phyloP scores from a whole-genome alignment of 2,797 vertebrate genomes.

The Muraenolepis orangiensis region DNA sequence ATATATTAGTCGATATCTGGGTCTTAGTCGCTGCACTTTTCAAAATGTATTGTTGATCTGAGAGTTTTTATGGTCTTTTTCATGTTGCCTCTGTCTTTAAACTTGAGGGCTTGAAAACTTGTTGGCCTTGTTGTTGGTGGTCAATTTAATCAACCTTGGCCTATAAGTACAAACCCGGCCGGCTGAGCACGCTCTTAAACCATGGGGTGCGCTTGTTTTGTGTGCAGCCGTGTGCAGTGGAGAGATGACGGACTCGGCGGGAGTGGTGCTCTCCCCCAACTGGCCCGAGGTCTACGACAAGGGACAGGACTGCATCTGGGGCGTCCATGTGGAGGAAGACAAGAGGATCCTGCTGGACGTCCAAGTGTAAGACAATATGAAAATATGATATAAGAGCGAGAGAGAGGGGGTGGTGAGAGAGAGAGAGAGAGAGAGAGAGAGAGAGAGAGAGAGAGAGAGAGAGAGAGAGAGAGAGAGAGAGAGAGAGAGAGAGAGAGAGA shows the following conservation, averaged over 20 bases:
- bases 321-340: constrained; percentile 94
- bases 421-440: no score
- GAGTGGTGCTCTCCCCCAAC: constrained; percentile 95
- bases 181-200: no score
- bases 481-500: no score
- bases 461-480: not conserved
- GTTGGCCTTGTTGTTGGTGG: not conserved
- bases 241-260: constrained; percentile 89
- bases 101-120: not conserved
- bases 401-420: not conserved
- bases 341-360: constrained; percentile 93
- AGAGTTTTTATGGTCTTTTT: not conserved
- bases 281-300: constrained; percentile 96
- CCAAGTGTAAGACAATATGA: constrained; percentile 81
- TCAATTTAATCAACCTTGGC: no score
- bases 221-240: constrained; percentile 89
- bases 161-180: no score
- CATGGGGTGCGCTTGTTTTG: no score
- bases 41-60: not conserved
- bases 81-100: not conserved
- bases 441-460: not conserved
- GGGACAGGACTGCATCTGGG: constrained; percentile 99
- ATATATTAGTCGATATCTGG: not conserved
- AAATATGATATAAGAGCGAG: no score
- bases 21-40: not conserved